phyloP scores from a whole-genome alignment of 2,113 vertebrate species.

The Bubalus kerabau region DNA sequence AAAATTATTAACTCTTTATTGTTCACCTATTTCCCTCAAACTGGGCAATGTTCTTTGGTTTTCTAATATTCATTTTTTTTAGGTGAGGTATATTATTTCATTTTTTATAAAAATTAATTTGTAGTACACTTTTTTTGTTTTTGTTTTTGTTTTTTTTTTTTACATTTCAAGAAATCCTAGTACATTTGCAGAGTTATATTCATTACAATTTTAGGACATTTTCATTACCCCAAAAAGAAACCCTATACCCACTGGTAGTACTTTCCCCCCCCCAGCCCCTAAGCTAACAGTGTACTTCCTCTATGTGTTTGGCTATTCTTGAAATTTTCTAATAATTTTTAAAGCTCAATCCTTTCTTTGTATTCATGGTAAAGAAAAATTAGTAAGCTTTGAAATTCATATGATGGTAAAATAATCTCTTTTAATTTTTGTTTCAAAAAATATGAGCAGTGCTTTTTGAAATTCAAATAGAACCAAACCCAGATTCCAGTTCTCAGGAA shows the following conservation, averaged over 20 bases:
- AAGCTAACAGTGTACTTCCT: neutral
- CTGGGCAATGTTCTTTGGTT: neutral
- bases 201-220: neutral
- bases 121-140: neutral
- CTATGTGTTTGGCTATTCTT: neutral
- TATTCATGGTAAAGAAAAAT: neutral
- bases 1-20: slow-evolving; percentile 23
- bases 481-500: neutral
- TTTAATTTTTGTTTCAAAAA: slow-evolving; percentile 15
- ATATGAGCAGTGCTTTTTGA: neutral
- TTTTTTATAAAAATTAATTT: neutral
- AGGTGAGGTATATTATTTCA: neutral
- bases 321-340: neutral
- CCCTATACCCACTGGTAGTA: neutral
- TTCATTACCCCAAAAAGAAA: neutral
- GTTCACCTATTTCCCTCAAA: neutral
- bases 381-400: neutral
- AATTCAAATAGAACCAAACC: neutral
- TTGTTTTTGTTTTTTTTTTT: neutral
- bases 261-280: neutral
- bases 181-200: neutral
- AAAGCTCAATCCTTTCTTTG: neutral
- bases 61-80: neutral
- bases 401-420: neutral
- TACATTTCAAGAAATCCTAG: neutral